Evolutionary conservation across 2,797 vertebrate species (phyloP).

Genomic region (Sparus aurata): DNA sequence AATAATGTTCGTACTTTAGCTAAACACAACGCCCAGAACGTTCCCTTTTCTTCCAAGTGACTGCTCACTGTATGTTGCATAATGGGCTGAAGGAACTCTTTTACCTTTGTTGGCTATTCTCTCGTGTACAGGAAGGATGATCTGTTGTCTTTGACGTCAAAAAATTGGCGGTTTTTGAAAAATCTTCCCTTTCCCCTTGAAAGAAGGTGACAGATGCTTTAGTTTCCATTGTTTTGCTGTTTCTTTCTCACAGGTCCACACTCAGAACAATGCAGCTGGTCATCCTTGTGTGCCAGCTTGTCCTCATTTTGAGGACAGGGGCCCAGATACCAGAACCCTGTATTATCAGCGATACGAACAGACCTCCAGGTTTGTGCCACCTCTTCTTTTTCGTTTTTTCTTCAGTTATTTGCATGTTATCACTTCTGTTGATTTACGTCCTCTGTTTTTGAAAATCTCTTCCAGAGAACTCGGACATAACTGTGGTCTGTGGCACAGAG

Average conservation of each 20-base stretch:
- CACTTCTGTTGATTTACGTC: neutral
- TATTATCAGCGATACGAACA: slow-evolving; percentile 24
- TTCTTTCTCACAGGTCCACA: slow-evolving; percentile 56
- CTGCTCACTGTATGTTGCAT: slow-evolving; percentile 6
- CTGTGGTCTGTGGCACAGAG: neutral
- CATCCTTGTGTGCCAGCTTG: slow-evolving; percentile 73
- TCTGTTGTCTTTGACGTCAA: neutral
- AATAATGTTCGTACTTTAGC: neutral
- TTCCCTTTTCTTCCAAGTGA: neutral
- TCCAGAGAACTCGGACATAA: neutral
- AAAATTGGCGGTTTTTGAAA: neutral
- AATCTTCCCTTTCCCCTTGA: slow-evolving; percentile 11
- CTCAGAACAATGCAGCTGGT: slow-evolving; percentile 72
- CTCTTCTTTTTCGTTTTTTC: no score
- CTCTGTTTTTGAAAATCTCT: neutral
- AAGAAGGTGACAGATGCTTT: slow-evolving; percentile 19
- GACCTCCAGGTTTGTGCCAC: slow-evolving; percentile 74
- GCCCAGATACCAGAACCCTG: slow-evolving; percentile 63
- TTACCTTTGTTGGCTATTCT: slow-evolving; percentile 5
- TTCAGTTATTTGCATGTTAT: neutral
- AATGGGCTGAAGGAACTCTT: neutral
- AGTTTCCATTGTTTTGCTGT: slow-evolving; percentile 30
- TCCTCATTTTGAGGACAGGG: slow-evolving; percentile 68
- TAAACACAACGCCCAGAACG: neutral
- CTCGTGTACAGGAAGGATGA: neutral